Base-by-base conservation (phyloP, 2,888 invertebrate genomes). In the Crematogaster levior region DNA sequence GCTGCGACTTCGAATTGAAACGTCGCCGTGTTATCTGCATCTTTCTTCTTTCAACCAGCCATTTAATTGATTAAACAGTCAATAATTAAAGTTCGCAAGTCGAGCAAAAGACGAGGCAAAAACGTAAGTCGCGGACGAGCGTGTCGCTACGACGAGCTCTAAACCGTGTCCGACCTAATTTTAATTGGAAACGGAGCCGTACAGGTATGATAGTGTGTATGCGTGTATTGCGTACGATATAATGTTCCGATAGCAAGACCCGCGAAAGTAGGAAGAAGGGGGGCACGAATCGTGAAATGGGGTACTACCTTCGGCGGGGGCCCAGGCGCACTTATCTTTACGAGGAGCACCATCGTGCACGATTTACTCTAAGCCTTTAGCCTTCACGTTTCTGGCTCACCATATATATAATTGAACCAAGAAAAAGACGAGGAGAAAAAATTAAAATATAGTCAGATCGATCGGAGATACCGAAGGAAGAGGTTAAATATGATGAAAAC, bases 241-340 rank as follows among this genome's bases (percentile, higher is more conserved):
- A 81, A 77, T 48, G 66, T 5, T 63, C 34, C 80, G 87, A 86
- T 84, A 84, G 58, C 37, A 46, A 7, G 40, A 63, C 27, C 27
- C 18, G 79, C 65, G 40, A 58, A 81, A 51, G 72, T 1, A 70
- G 40, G 37, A 12, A 10, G 43, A 65, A 27, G n/a, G 15, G 9
- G 66, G 66, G 30, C 40, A 66, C 37, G 48, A 40, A 84, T 65
- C 56, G 75, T 60, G 83, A 83, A 82, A 80, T 56, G 53, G 68
- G 65, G 60, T 81, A 81, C 81, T 79, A 84, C 75, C 88, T 81
- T 70, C 24, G 48, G n/a, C 40, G 53, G 30, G 65, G 63, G 65
- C 65, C 37, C 53, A 56, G 21, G 46, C 40, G 51, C 40, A 56
- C 83, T 89, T 87, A 89, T 88, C 88, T 84, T 89, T 84, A 86